Evolutionary conservation across 2,113 vertebrate genomes (phyloP), one percentile per base, ranked within the genome.

Genomic region (Cervus canadensis): DNA sequence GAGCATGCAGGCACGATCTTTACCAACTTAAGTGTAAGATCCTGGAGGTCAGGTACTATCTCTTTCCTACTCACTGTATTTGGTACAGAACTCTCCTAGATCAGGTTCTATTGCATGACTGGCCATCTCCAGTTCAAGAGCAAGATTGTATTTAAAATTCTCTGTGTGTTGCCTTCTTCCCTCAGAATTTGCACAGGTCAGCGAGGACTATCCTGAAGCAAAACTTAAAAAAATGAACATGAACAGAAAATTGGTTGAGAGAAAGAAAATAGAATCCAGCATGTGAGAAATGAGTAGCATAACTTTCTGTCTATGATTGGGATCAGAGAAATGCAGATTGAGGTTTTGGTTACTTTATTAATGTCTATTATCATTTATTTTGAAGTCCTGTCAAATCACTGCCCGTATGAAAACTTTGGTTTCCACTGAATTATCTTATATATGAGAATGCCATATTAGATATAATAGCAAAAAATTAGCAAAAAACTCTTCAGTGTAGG

Each of bases 161-260:
- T 87, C 36, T 1, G 0, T 54, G 3, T 52, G 13, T 87, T 92
- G 16, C 2, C 79, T 59, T 85, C 62, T 81, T 67, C 30, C 40
- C 11, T 89, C 50, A 83, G 57, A 95, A 94, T 62, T 71, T 89
- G 12, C 28, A 6, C 57, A 83, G 67, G 52, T 93, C 79, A 45
- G 43, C 7, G 48, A 87, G 43, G 26, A 43, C n/a, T 89, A 57
- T 64, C 36, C 56, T 97, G 50, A 96, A 88, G 79, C 33, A 95
- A 97, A 96, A 74, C 5, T 81, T 95, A 89, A 7, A 64, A 92
- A 95, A 71, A 52, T 97, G 45, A 84, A 57, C 86, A 74, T 21
- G 40, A 95, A 40, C 7, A 89, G 60, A 91, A 96, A 89, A 54
- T 50, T 74, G 9, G 7, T 48, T 96, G 57, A 91, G 28, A 89